These are phyloP conservation scores for Parus major DNA, from an alignment of 2,113 vertebrate species.

Conservation along the genomic window DNA sequence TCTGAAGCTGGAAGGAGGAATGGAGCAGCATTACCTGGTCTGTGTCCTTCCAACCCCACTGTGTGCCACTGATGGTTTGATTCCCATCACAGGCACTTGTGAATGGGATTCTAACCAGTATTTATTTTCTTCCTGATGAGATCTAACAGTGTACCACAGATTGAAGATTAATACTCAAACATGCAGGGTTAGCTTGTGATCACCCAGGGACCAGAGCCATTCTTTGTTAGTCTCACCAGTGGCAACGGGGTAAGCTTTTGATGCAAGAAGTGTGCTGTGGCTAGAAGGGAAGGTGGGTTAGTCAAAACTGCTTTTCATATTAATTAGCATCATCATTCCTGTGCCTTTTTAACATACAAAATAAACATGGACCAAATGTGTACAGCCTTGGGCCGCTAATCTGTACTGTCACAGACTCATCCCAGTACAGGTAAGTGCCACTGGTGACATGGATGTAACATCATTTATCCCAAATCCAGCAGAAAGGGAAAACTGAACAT, in stretches of 20 bases:
- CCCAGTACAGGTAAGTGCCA: not conserved
- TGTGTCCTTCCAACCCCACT: not conserved
- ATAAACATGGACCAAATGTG: not conserved
- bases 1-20: not conserved
- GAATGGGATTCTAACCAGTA: not conserved
- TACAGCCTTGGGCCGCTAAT: not conserved
- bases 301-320: not conserved
- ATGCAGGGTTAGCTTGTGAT: conserved; percentile 22
- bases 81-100: not conserved
- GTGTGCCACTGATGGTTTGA: rapidly evolving
- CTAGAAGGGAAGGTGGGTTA: not conserved
- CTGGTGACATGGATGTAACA: not conserved
- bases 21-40: not conserved
- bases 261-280: not conserved
- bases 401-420: not conserved
- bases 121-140: conserved; percentile 18
- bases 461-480: not conserved
- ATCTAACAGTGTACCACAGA: not conserved
- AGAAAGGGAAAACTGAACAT: not conserved
- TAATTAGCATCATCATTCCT: not conserved
- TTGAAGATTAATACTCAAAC: conserved; percentile 40
- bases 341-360: conserved; percentile 9
- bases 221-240: conserved; percentile 35
- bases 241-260: not conserved
- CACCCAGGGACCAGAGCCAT: not conserved